These are phyloP conservation scores for Chromoteleia sp. DNA, from an alignment of 2,888 invertebrate genomes.

Conservation along the genomic window DNA sequence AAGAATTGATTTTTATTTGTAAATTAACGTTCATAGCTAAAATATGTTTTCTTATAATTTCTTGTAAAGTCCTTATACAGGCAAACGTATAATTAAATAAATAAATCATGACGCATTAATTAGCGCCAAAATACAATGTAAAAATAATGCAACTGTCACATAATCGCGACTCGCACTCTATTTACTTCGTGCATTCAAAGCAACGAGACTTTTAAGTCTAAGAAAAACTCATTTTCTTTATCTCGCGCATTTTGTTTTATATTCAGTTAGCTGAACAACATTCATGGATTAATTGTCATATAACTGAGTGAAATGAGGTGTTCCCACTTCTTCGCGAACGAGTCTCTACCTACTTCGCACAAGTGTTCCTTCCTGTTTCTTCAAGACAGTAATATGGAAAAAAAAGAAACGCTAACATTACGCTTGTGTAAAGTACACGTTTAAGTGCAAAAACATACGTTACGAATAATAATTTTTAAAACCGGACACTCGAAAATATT, in stretches of 20 bases:
- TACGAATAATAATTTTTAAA: neutral
- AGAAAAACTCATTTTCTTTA: conserved; percentile 35
- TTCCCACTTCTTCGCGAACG: conserved; percentile 18
- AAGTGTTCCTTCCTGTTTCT: conserved; percentile 46
- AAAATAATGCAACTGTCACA: conserved; percentile 25
- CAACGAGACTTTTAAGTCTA: conserved; percentile 11
- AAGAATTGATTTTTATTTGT: too few species aligned
- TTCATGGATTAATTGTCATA: conserved; percentile 49
- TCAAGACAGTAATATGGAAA: conserved; percentile 23
- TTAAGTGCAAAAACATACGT: too few species aligned
- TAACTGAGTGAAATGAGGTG: conserved; percentile 41
- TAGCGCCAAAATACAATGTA: neutral
- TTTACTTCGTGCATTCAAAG: conserved; percentile 18
- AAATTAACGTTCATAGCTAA: neutral
- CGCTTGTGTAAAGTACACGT: conserved; percentile 1
- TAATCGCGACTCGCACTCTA: conserved; percentile 9
- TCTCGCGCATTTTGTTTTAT: conserved; percentile 2
- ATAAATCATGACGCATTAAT: conserved; percentile 9
- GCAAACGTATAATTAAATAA: neutral
- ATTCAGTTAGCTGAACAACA: conserved; percentile 10
- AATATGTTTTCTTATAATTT: neutral
- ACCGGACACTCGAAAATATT: too few species aligned
- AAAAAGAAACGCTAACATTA: too few species aligned
- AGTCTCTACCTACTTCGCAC: conserved; percentile 24
- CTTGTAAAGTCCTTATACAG: neutral